These are phyloP conservation scores for Mesembrinibis cayennensis DNA, from an alignment of 2,113 vertebrate genomes.

Conservation along the genomic window DNA sequence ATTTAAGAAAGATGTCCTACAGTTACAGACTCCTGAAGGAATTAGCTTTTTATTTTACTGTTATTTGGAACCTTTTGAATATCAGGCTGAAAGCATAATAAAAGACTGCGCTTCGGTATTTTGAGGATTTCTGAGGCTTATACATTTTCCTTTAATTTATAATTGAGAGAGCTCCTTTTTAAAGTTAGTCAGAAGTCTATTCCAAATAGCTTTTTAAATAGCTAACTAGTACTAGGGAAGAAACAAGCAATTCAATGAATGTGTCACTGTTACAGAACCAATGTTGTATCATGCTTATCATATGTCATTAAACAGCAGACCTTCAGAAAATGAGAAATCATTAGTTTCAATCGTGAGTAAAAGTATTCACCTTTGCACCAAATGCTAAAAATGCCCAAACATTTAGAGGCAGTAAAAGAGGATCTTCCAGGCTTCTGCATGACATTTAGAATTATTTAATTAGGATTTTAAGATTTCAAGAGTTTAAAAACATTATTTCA, in stretches of 20 bases:
- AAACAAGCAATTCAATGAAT: neutral
- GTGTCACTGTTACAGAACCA: neutral
- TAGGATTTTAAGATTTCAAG: neutral
- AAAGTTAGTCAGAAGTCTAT: neutral
- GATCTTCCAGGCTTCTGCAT: neutral
- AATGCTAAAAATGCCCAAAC: neutral
- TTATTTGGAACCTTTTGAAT: neutral
- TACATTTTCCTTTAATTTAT: neutral
- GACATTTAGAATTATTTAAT: neutral
- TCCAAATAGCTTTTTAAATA: neutral
- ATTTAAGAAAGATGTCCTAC: neutral
- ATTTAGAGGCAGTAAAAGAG: neutral
- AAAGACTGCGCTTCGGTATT: neutral
- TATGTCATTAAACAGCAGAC: conserved; percentile 3
- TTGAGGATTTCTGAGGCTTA: neutral
- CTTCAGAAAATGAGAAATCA: conserved; percentile 1
- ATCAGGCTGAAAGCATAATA: neutral
- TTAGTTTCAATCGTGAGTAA: neutral
- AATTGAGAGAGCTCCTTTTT: neutral
- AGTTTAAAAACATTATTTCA: conserved; percentile 2
- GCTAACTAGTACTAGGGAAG: neutral
- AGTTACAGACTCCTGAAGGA: neutral
- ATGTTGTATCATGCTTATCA: neutral
- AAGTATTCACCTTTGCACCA: neutral
- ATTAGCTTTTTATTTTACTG: neutral